Evolutionary conservation across 2,113 vertebrate genomes (phyloP).

Genomic region (Ia io): DNA sequence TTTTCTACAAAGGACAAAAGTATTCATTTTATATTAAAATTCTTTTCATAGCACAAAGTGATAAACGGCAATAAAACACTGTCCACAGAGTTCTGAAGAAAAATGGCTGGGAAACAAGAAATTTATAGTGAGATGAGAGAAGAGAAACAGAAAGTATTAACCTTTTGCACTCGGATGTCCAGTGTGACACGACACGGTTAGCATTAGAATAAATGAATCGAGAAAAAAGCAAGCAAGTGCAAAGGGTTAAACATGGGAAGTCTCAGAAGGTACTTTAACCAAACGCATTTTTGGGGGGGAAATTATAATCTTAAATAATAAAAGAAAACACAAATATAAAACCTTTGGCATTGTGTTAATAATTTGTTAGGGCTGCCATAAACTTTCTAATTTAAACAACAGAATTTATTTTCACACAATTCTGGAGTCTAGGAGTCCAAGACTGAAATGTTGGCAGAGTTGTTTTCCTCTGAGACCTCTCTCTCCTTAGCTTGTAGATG

Average conservation of each 20-base stretch:
- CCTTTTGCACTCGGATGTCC: too few relatives aligned
- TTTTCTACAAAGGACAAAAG: conserved; percentile 18
- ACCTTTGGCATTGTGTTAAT: background rate
- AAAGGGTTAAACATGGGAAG: background rate
- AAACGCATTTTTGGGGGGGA: background rate
- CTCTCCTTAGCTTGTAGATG: background rate
- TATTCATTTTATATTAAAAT: conserved; percentile 43
- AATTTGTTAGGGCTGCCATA: background rate
- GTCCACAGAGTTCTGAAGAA: conserved; percentile 9
- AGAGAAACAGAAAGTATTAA: too few relatives aligned
- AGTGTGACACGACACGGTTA: too few relatives aligned
- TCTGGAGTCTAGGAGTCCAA: background rate
- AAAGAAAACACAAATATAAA: background rate
- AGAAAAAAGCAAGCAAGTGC: too few relatives aligned
- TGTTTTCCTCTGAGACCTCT: background rate
- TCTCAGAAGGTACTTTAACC: background rate
- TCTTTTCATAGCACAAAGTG: conserved; percentile 11
- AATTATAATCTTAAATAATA: background rate
- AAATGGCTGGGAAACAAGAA: conserved; percentile 22
- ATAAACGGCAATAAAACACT: conserved; percentile 14
- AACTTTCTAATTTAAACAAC: background rate
- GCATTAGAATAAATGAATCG: too few relatives aligned
- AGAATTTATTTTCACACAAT: background rate
- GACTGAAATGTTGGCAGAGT: background rate
- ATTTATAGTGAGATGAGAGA: background rate